These are phyloP conservation scores for Limenitis camilla DNA, from an alignment of 2,888 invertebrate genomes.

Conservation along the genomic window DNA sequence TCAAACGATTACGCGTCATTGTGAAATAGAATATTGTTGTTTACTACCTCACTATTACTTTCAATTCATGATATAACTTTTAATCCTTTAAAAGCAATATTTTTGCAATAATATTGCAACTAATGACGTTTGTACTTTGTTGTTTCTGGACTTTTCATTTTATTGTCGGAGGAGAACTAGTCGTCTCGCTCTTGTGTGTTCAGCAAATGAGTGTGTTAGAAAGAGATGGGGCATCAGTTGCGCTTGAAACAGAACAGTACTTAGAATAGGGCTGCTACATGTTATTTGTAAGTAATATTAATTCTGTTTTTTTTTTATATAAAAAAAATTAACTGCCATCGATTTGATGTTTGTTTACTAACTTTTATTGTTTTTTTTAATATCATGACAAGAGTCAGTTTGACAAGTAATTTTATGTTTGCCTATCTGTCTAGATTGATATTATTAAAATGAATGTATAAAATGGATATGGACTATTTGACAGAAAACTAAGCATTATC, in stretches of 20 bases:
- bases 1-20: slow-evolving; percentile 46
- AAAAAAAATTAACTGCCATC: too few species aligned
- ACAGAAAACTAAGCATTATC: too few species aligned
- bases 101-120: slow-evolving; percentile 62
- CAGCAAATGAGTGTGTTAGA: slow-evolving; percentile 25
- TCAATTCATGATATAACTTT: slow-evolving; percentile 53
- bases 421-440: too few species aligned
- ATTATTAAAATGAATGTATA: too few species aligned
- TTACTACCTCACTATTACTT: slow-evolving; percentile 39
- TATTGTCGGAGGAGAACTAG: slow-evolving; percentile 36
- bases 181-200: slow-evolving; percentile 39
- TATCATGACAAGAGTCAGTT: too few species aligned
- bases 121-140: slow-evolving; percentile 65
- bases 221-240: slow-evolving; percentile 36
- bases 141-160: slow-evolving; percentile 50
- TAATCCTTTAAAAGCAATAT: slow-evolving; percentile 42
- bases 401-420: too few species aligned
- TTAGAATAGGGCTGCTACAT: too few species aligned
- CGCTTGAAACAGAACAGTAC: slow-evolving; percentile 54
- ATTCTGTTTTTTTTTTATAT: too few species aligned
- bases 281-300: too few species aligned
- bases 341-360: too few species aligned
- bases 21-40: slow-evolving; percentile 62
- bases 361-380: too few species aligned
- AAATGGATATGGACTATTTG: too few species aligned